Evolutionary conservation across 2,888 invertebrate species (phyloP), one percentile per base, ranked within the genome.

Genomic region (Callimorpha dominula): DNA sequence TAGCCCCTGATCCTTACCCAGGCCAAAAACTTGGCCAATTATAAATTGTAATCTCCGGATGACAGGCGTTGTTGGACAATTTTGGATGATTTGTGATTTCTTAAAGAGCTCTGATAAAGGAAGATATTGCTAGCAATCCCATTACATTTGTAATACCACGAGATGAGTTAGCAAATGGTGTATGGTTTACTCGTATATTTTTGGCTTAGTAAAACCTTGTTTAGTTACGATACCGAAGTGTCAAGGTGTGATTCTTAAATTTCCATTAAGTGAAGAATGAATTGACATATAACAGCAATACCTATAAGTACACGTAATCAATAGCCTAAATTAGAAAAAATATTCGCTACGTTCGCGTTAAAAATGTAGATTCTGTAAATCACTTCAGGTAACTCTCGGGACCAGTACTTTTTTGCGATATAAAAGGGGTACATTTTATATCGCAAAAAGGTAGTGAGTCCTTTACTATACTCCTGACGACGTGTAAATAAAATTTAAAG

Each of bases 1-100:
- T 89, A 88, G 80, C 78, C 81, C 84, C 72, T 81, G 86, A 87
- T 86, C 86, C 83, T 80, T 80, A 79, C 77, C 77, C 78, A 83
- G 85, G 83, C 80, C 85, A 86, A 85, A 87, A 91, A 90, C 89
- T 91, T 89, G 77, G 79, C 81, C 87, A 86, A 88, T 91, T 90
- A 87, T 81, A 75, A 80, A 80, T 82, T 77, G 75, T 80, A 73
- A 82, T 78, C 74, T 77, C 63, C 64, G 43, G 57, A 81, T 72
- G 73, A 70, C 68, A 76, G 68, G 43, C 65, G 42, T 54, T 68
- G 31, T 64, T 74, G 50, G 40, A 71, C 31, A 72, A 79, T 71
- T 77, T 50, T 42, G n/a, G 62, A 69, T 73, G 57, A 72, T 60
- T 72, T 78, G 60, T 67, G 31, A 63, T 70, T 70, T 72, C 65